These are phyloP conservation scores for Osmerus eperlanus DNA, from an alignment of 2,113 vertebrate genomes.

Conservation along the genomic window DNA sequence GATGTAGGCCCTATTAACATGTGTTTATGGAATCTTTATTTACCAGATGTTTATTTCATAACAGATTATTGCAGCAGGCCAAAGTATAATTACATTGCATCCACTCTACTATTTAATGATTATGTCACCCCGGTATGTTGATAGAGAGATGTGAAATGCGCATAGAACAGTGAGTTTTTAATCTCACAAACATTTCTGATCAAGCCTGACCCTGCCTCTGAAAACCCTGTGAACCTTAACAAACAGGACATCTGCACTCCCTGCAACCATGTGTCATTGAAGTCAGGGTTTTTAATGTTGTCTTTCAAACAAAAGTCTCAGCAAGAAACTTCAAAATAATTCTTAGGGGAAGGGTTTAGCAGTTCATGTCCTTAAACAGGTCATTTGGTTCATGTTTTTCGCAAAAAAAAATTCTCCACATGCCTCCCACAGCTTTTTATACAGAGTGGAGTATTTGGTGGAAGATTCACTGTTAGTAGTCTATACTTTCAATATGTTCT, in stretches of 20 bases:
- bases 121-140: too few species aligned
- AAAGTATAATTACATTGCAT: too few species aligned
- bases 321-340: not conserved
- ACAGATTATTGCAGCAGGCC: too few species aligned
- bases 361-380: constrained; percentile 5
- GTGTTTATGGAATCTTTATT: too few species aligned
- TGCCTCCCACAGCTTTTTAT: not conserved
- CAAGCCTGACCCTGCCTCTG: not conserved
- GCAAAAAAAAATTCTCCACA: not conserved
- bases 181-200: too few species aligned
- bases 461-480: not conserved
- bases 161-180: too few species aligned
- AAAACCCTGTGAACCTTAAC: constrained; percentile 1
- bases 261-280: not conserved
- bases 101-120: too few species aligned
- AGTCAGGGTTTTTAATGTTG: not conserved
- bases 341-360: not conserved
- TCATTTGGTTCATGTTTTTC: constrained; percentile 8
- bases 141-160: too few species aligned
- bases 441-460: not conserved
- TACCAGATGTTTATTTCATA: too few species aligned
- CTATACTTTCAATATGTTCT: too few species aligned
- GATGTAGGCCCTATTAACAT: too few species aligned
- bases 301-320: not conserved
- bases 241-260: not conserved